A percentile compares a stretch with the other conserved stretches of the same genome.
Conservation (phyloP, 2,113 vertebrate genomes). For the Tyrannus savana region DNA sequence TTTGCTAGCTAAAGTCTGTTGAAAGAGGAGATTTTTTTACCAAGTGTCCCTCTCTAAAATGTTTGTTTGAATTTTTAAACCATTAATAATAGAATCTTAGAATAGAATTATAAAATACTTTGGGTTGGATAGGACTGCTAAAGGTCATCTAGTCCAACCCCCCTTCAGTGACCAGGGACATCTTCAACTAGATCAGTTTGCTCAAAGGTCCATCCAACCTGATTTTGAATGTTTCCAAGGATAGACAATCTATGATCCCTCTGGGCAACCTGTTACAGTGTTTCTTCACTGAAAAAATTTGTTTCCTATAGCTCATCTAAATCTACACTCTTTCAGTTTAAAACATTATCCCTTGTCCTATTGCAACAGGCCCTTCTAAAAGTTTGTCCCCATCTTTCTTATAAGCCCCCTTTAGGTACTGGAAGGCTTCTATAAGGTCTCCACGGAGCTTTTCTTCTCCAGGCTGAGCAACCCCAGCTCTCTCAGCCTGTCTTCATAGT, state of each 20-base stretch:
- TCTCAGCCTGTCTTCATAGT: not conserved
- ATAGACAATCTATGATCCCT: fast-evolving
- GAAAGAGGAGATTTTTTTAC: not conserved
- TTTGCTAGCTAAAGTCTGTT: not conserved
- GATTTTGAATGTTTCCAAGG: not conserved
- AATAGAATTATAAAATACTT: not conserved
- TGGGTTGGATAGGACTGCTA: not conserved
- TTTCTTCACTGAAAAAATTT: not conserved
- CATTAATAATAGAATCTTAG: not conserved
- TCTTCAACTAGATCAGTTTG: not conserved
- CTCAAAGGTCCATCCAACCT: not conserved
- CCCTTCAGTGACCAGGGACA: not conserved
- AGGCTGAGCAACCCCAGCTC: not conserved
- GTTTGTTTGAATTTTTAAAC: conserved; percentile 54
- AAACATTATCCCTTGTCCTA: not conserved
- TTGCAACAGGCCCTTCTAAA: not conserved
- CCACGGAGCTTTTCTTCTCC: not conserved
- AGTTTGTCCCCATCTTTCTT: not conserved
- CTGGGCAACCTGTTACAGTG: not conserved
- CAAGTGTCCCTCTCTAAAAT: not conserved
- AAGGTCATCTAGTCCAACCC: not conserved
- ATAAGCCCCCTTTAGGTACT: not conserved
- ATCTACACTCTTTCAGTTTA: not conserved
- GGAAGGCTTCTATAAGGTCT: not conserved
- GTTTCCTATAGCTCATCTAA: not conserved